A percentile compares a stretch with the other conserved stretches of the same genome.
Conservation (phyloP, 2,113 vertebrate genomes). For the Tyto alba region DNA sequence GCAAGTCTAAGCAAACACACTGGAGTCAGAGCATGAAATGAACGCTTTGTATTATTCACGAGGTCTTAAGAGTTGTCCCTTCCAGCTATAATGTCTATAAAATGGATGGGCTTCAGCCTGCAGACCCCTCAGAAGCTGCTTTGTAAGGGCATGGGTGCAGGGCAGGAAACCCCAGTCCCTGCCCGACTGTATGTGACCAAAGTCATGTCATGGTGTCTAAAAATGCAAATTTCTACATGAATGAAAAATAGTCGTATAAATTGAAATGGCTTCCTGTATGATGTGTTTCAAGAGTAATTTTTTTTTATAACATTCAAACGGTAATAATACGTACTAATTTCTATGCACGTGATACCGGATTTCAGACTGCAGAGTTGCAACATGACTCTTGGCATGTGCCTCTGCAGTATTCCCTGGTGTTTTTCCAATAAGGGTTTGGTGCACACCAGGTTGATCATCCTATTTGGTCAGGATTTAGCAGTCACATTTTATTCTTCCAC, state of each 20-base stretch:
- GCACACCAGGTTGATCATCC: background rate
- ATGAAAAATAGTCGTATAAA: background rate
- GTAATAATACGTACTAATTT: background rate
- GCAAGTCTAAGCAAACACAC: background rate
- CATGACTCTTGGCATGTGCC: background rate
- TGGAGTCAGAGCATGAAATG: background rate
- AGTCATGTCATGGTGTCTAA: background rate
- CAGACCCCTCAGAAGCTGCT: background rate
- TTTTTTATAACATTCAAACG: background rate
- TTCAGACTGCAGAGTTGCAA: background rate
- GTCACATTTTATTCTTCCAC: background rate
- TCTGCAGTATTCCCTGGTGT: background rate
- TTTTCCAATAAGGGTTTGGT: background rate
- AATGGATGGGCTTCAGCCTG: background rate
- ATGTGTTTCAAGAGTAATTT: background rate
- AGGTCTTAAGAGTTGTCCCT: background rate
- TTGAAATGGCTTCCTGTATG: background rate
- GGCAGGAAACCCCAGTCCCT: background rate
- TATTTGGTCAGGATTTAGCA: background rate
- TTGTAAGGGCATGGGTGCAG: too few species aligned
- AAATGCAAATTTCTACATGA: background rate
- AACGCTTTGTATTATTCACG: background rate
- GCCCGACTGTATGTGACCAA: fast-evolving
- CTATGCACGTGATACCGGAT: background rate
- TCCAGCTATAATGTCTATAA: background rate